These are phyloP conservation scores for Zygaena filipendulae DNA, from an alignment of 2,888 invertebrate species.

Conservation along the genomic window DNA sequence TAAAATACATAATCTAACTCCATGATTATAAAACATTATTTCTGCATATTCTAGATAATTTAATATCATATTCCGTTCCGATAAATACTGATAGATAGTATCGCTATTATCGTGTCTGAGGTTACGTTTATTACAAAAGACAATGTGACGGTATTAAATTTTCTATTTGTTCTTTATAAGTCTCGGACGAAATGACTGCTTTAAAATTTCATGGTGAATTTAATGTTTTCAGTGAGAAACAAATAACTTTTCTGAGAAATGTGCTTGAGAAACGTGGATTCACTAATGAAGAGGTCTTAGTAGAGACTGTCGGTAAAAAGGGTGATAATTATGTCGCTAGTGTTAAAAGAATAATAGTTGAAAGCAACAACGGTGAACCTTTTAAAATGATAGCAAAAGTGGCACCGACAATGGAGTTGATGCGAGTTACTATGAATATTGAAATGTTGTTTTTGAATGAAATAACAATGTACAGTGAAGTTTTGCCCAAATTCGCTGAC, in stretches of 20 bases:
- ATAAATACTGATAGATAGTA: too few species aligned
- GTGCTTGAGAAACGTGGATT: conserved; percentile 24
- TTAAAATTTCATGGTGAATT: conserved; percentile 20
- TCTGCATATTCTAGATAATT: too few species aligned
- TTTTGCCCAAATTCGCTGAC: conserved; percentile 26
- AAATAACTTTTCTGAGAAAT: conserved; percentile 25
- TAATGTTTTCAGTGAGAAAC: conserved; percentile 19
- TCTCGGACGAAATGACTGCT: conserved; percentile 1
- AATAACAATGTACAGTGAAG: conserved; percentile 23
- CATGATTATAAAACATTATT: too few species aligned
- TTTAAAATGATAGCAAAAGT: conserved; percentile 33
- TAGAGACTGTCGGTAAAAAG: conserved; percentile 23
- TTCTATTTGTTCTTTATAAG: too few species aligned
- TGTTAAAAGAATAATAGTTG: conserved; percentile 21
- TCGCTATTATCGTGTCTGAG: too few species aligned
- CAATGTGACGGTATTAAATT: too few species aligned
- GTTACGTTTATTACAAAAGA: too few species aligned
- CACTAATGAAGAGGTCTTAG: conserved; percentile 19
- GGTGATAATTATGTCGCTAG: conserved; percentile 28
- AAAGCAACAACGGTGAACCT: conserved; percentile 19
- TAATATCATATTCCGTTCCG: too few species aligned
- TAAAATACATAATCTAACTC: too few species aligned
- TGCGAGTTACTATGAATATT: conserved; percentile 17
- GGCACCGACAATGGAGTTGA: conserved; percentile 21
- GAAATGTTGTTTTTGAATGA: conserved; percentile 26